A percentile compares a stretch with the other conserved stretches of the same genome.
Conservation (phyloP, 2,888 invertebrate genomes). For the Diogma glabrata region DNA sequence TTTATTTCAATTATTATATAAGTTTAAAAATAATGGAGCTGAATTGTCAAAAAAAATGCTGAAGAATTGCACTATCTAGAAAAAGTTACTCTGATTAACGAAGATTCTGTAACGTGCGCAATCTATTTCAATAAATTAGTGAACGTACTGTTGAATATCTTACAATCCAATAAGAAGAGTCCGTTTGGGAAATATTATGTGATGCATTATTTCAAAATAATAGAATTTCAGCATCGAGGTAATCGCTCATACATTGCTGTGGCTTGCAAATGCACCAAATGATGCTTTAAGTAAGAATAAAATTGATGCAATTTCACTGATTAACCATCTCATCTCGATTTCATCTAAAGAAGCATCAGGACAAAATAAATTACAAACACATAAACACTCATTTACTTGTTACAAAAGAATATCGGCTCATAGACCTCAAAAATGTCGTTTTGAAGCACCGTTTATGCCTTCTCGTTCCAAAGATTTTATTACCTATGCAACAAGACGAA, state of each 20-base stretch:
- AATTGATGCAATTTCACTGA: conserved; percentile 19
- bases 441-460: no score
- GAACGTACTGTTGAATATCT: no score
- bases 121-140: no score
- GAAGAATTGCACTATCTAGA: conserved; percentile 14
- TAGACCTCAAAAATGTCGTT: conserved; percentile 18
- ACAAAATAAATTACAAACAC: conserved; percentile 20
- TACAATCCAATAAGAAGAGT: no score
- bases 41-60: conserved; percentile 17
- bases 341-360: conserved; percentile 10
- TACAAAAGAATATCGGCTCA: conserved; percentile 20
- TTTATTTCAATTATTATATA: no score
- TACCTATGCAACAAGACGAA: conserved; percentile 20
- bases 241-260: no score
- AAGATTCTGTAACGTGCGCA: no score
- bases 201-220: conserved; percentile 23
- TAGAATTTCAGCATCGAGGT: conserved; percentile 28
- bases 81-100: no score
- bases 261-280: conserved; percentile 28
- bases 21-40: conserved; percentile 15
- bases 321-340: conserved; percentile 11
- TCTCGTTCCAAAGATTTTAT: no score
- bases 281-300: conserved; percentile 17
- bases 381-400: conserved; percentile 23
- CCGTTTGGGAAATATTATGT: conserved; percentile 22